Evolutionary conservation across 2,113 vertebrate genomes (phyloP), one percentile per base, ranked within the genome.

Genomic region (Prochilodus magdalenae): DNA sequence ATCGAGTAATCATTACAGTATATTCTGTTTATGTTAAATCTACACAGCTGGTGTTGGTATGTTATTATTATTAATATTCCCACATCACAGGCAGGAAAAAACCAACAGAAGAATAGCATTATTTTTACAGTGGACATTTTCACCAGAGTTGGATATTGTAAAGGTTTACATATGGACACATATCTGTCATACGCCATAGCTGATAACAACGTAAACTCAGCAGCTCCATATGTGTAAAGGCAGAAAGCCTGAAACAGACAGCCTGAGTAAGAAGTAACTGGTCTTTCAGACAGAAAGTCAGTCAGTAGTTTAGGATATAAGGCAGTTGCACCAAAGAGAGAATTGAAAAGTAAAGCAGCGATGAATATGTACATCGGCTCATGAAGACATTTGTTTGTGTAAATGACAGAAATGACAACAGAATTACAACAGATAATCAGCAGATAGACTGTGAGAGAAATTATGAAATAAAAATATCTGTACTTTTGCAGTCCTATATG

Each of bases 141-240:
- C 18, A 78, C 8, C 24, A 78, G 22, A 1, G 26, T 69, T 20
- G 63, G 26, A 40, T 78, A 78, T 30, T 77, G 75, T 30, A 77
- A 26, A n/a, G 75, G 75, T 65, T 66, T 77, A 77, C 76, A 78
- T 49, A 78, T 78, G 22, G 63, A 78, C 63, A 78, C 40, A 53
- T 44, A 77, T 67, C 75, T 78, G 63, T 78, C 76, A 55, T 78
- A 78, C 49, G 76, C 76, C 76, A 78, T 78, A 33, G 29, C 63
- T 24, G 65, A 70, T 69, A 78, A 78, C 20, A 78, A 29, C 0
- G 29, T 57, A 59, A 67, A 53, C 22, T 78, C 76, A 55, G 76
- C 53, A 14, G 8, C 4, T 18, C 1, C 63, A 69, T 55, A 78
- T 2, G 30, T 40, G 3, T 78, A 78, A 78, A 78, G 33, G 3